Evolutionary conservation across 2,888 invertebrate species (phyloP).

Genomic region (Netelia fuscicornis): DNA sequence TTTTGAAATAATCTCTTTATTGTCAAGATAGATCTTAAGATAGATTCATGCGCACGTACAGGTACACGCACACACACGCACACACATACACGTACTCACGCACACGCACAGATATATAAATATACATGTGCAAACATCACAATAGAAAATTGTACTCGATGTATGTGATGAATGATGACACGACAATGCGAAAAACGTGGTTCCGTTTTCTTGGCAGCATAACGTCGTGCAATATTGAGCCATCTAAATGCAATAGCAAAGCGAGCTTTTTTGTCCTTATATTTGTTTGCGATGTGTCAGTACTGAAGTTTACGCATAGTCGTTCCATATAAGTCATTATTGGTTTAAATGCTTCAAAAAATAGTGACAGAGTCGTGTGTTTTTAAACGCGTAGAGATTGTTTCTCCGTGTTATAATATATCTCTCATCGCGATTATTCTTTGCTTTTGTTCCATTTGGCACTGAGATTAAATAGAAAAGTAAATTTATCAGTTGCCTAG

Average conservation of each 20-base stretch:
- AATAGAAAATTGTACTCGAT: slow-evolving; percentile 57
- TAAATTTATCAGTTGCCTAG: slow-evolving; percentile 20
- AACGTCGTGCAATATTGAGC: background rate
- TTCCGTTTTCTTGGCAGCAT: background rate
- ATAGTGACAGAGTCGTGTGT: slow-evolving; percentile 4
- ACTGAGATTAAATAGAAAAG: slow-evolving; percentile 46
- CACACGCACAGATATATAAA: slow-evolving; percentile 18
- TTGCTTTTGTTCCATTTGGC: slow-evolving; percentile 33
- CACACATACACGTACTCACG: background rate
- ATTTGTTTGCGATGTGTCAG: slow-evolving; percentile 16
- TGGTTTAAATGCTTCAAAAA: slow-evolving; percentile 27
- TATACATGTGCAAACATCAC: slow-evolving; percentile 48
- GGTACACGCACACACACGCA: background rate
- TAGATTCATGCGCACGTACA: background rate
- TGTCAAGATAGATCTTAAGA: slow-evolving; percentile 54
- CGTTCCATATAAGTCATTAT: background rate
- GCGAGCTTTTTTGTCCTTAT: background rate
- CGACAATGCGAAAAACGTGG: slow-evolving; percentile 5
- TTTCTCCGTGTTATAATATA: background rate
- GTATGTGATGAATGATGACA: slow-evolving; percentile 4
- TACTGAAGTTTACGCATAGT: background rate
- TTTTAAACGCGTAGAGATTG: background rate
- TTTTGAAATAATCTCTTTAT: slow-evolving; percentile 58
- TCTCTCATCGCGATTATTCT: background rate
- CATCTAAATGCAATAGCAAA: slow-evolving; percentile 62